These are phyloP conservation scores for Ormyrus pomaceus DNA, from an alignment of 2,888 invertebrate species.

Conservation along the genomic window DNA sequence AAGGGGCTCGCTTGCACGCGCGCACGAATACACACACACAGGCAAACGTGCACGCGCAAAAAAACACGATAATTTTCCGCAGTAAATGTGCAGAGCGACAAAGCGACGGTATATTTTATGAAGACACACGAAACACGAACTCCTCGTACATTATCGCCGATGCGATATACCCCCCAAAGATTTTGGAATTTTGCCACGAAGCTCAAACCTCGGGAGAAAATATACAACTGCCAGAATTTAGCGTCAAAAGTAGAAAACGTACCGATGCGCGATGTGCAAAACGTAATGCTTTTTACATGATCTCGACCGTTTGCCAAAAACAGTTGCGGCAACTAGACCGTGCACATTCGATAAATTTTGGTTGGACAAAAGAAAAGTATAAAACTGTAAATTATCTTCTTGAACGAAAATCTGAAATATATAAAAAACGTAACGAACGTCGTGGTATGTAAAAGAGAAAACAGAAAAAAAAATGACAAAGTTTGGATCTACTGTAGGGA, in stretches of 20 bases:
- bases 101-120: constrained; percentile 2
- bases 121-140: background rate
- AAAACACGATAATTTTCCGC: background rate
- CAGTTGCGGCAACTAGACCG: too few relatives aligned
- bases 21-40: background rate
- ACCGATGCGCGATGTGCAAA: too few relatives aligned
- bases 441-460: constrained; percentile 22
- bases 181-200: constrained; percentile 23
- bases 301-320: too few relatives aligned
- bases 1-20: background rate
- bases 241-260: too few relatives aligned
- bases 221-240: too few relatives aligned
- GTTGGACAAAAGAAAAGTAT: background rate
- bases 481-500: constrained; percentile 74
- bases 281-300: too few relatives aligned
- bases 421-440: background rate
- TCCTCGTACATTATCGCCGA: constrained; percentile 6
- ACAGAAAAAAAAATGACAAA: constrained; percentile 47
- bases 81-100: background rate
- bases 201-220: too few relatives aligned
- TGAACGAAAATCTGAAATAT: background rate
- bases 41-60: background rate
- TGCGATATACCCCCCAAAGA: constrained; percentile 8
- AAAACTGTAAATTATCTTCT: background rate
- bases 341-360: background rate